Evolutionary conservation across 1,140 invertebrate species (phyloP), one percentile per base, ranked within the genome.

Genomic region (Onthophagus taurus): DNA sequence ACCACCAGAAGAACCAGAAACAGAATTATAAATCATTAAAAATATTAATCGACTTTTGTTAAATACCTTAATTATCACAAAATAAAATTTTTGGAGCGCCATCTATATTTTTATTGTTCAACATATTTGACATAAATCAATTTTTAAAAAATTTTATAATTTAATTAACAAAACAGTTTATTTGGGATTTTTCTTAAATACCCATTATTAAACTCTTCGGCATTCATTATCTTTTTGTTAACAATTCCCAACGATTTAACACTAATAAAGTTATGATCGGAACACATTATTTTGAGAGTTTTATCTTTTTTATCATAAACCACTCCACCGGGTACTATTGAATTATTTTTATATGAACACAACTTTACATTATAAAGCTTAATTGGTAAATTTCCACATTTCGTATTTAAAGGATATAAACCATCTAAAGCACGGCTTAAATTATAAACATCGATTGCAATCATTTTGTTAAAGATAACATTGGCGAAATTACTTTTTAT

Each of bases 121-220:
- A 26, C n/a, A 7, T 6, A n/a, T 26, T 26, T 26, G 23, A 7
- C 6, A 7, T 7, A 26, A 26, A 26, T 7, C 6, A 26, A n/a
- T 26, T 7, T n/a, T 7, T 7, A n/a, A 26, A 26, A n/a, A n/a
- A 26, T 26, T 26, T 26, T 7, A 7, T 26, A 26, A 7, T 7
- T 26, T 48, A 34, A 48, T 47, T 42, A 49, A 50, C 52, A 55
- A 30, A 47, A 50, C 44, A 48, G 43, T 38, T 44, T 26, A 9
- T 46, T 31, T 47, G 44, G 61, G 16, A 47, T 52, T 23, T 74
- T 74, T 54, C 68, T 72, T 18, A 83, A 63, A 59, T 72, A 82
- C 19, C 79, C 80, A 66, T 81, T 81, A 64, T 69, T 72, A 66
- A 85, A 83, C 54, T 82, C 78, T 53, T 53, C 52, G 6, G 78